Percentiles rank a stretch among this genome's conserved stretches.
Evolutionary conservation across 2,113 vertebrate genomes (phyloP).

Genomic region (Eurypyga helias): DNA sequence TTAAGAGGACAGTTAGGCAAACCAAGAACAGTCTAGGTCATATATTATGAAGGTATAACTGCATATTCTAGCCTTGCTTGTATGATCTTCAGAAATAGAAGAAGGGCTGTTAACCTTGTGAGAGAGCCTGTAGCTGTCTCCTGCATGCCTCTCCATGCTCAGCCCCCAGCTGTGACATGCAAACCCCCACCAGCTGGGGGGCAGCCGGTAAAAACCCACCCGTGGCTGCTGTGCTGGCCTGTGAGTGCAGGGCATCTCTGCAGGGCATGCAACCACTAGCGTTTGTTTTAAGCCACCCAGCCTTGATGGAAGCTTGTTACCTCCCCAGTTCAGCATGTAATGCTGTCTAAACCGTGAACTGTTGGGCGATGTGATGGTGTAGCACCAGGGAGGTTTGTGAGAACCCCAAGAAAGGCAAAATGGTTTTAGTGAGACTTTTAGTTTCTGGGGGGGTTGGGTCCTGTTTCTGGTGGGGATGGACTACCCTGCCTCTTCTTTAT

Average conservation of each 20-base stretch:
- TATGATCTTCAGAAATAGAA: background rate
- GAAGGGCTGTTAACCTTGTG: background rate
- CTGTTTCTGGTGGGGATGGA: background rate
- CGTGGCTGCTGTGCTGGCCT: background rate
- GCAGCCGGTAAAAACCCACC: background rate
- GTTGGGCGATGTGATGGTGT: no score
- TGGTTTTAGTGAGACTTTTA: background rate
- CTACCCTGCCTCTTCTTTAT: background rate
- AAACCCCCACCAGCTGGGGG: accelerated
- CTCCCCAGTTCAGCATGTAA: background rate
- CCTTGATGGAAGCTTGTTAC: background rate
- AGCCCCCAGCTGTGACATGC: background rate
- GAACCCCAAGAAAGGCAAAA: background rate
- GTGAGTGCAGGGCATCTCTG: background rate
- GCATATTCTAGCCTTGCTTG: background rate
- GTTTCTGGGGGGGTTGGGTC: background rate
- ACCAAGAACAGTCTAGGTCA: background rate
- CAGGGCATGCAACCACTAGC: background rate
- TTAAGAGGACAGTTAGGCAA: background rate
- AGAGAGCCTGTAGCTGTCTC: background rate
- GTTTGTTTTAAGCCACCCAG: no score
- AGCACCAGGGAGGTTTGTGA: background rate
- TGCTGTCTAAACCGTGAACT: background rate
- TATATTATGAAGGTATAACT: background rate
- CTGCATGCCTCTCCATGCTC: background rate